Evolutionary conservation across 2,888 invertebrate species (phyloP), one percentile per base, ranked within the genome.

Genomic region (Campopleginae sp.): DNA sequence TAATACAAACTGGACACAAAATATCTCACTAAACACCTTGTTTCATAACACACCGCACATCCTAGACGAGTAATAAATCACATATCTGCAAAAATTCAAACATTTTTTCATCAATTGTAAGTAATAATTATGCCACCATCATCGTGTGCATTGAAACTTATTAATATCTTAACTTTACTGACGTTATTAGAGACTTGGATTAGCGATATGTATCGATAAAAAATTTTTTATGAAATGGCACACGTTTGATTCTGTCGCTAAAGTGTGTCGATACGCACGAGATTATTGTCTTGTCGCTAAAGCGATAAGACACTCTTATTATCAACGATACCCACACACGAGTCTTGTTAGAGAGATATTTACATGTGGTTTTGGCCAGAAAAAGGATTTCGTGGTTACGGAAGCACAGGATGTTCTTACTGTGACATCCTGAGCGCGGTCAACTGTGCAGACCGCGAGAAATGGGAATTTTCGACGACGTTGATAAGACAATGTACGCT

Each of bases 271-370:
- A 7, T 38, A 74, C 86, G 89, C 87, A 90, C 84, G 88, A 87
- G 90, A 88, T 63, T 19, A 86, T 87, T 89, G 87, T 90, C 88
- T 89, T 88, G 89, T 88, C 89, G 85, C 70, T 66, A 14, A 33
- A 19, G 27, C 38, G 46, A 71, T 44, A 71, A 46, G 66, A 51
- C 38, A 38, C 44, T 19, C 46, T 19, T 33, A 19, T 70, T 31
- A 63, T 48, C 78, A 74, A 33, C n/a, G 12, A 70, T n/a, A n/a
- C 31, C 4, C 31, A 44, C 7, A 33, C 3, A 10, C 14, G 14
- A 14, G 38, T 6, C 12, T 42, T 38, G 38, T 10, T 10, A 14
- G 19, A 23, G 10, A 27, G 4, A 12, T 58, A 58, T 58, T 14
- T 27, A 58, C 27, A 1, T 19, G n/a, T 38, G n/a, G 7, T 38